A percentile compares a stretch with the other conserved stretches of the same genome.
phyloP scores from a whole-genome alignment of 2,888 invertebrate genomes.

The Microdon myrmicae region DNA sequence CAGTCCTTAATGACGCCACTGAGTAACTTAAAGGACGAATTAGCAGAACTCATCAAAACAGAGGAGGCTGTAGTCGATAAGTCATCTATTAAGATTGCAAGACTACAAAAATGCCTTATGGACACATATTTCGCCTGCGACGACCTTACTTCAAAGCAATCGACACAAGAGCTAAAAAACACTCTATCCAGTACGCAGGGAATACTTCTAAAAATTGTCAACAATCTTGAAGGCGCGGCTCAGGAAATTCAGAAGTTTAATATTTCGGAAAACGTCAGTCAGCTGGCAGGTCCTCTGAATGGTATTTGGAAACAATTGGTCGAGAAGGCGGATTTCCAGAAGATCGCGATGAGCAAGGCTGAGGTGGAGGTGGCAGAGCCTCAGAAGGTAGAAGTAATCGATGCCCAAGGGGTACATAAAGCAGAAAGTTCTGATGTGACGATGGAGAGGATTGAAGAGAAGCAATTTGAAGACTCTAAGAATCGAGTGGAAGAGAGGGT shows the following conservation, averaged over 20 bases:
- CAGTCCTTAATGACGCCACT: conserved; percentile 31
- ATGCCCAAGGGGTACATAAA: conserved; percentile 3
- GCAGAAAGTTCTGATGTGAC: neutral
- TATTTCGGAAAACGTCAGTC: conserved; percentile 29
- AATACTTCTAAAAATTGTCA: conserved; percentile 28
- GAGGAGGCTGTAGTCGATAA: conserved; percentile 53
- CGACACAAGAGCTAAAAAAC: conserved; percentile 4
- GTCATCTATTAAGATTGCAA: conserved; percentile 58
- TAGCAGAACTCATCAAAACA: conserved; percentile 12
- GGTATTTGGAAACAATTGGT: conserved; percentile 10
- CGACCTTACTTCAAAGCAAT: conserved; percentile 41
- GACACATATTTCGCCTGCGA: conserved; percentile 60
- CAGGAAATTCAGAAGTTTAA: conserved; percentile 20
- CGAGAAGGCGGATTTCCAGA: conserved; percentile 1
- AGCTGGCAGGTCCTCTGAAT: conserved; percentile 16
- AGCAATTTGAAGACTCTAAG: neutral
- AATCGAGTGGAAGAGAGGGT: neutral
- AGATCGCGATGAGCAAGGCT: neutral
- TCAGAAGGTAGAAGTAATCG: conserved; percentile 8
- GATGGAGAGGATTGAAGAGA: neutral
- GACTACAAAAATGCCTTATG: conserved; percentile 60
- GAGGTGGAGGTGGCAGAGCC: neutral
- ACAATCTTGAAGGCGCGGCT: conserved; percentile 25
- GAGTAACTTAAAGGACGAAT: conserved; percentile 4
- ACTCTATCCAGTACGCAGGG: conserved; percentile 10